These are phyloP conservation scores for Sogatella furcifera DNA, from an alignment of 1,140 invertebrate species.

Conservation along the genomic window DNA sequence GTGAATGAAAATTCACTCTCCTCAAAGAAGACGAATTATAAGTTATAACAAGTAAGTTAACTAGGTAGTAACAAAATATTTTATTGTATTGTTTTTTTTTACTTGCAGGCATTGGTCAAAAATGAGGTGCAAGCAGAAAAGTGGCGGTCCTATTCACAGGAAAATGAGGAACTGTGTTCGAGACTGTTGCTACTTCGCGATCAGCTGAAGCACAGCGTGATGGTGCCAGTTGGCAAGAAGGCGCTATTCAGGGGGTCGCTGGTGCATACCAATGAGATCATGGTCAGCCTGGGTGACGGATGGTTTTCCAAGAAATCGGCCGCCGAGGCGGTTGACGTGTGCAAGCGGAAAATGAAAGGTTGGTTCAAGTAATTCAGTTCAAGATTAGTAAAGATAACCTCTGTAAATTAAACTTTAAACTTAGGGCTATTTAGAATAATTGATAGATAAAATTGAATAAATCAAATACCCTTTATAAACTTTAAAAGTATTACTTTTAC, in stretches of 20 bases:
- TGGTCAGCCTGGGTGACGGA: slow-evolving; percentile 53
- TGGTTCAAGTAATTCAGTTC: too few species aligned
- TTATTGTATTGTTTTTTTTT: too few species aligned
- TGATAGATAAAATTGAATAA: too few species aligned
- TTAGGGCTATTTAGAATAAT: too few species aligned
- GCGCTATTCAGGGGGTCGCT: slow-evolving; percentile 58
- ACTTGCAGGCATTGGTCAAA: slow-evolving; percentile 10
- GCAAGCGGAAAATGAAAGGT: slow-evolving; percentile 47
- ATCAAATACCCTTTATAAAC: too few species aligned
- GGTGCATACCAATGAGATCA: slow-evolving; percentile 60
- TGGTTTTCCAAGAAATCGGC: slow-evolving; percentile 59
- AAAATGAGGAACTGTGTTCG: slow-evolving; percentile 13
- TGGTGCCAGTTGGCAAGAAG: slow-evolving; percentile 50
- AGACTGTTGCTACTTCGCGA: slow-evolving; percentile 15
- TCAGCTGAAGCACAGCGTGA: slow-evolving; percentile 34
- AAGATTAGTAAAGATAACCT: too few species aligned
- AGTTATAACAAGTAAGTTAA: too few species aligned
- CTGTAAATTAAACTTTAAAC: too few species aligned
- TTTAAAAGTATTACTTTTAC: too few species aligned
- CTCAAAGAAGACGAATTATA: too few species aligned
- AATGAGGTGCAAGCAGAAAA: slow-evolving; percentile 7
- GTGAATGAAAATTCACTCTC: too few species aligned
- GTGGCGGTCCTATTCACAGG: slow-evolving; percentile 19
- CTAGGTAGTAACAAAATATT: too few species aligned
- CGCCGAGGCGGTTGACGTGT: slow-evolving; percentile 49